Evolutionary conservation across 2,888 invertebrate species (phyloP).

Genomic region (Arrhopalites spinosus): DNA sequence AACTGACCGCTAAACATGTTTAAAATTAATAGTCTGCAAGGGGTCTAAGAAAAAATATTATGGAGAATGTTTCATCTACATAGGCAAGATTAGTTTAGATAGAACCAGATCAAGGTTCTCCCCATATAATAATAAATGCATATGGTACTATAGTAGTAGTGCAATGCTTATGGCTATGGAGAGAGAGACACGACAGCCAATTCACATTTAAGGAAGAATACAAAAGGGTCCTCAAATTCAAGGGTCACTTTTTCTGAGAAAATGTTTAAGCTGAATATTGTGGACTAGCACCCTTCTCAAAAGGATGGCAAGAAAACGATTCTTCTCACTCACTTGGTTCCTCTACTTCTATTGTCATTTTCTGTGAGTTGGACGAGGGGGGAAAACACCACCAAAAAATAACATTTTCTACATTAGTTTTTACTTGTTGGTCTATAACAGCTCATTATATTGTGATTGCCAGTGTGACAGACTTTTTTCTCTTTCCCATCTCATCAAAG

Average conservation of each 20-base stretch:
- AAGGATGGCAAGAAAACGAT: conserved; percentile 26
- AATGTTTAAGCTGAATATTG: conserved; percentile 37
- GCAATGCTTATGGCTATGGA: not conserved
- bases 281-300: conserved; percentile 45
- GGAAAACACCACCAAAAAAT: conserved; percentile 1
- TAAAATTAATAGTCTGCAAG: no score
- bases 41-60: no score
- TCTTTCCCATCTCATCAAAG: not conserved
- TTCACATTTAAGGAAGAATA: conserved; percentile 19
- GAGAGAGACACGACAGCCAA: conserved; percentile 16
- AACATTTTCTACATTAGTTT: not conserved
- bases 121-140: not conserved
- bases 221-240: conserved; percentile 43
- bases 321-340: conserved; percentile 35
- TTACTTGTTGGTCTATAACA: not conserved
- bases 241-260: conserved; percentile 52
- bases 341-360: conserved; percentile 40
- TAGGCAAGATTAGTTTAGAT: no score
- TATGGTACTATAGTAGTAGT: not conserved
- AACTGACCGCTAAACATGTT: no score
- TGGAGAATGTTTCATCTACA: no score
- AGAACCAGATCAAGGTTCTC: no score
- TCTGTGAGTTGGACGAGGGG: not conserved
- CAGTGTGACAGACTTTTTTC: not conserved
- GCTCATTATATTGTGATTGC: conserved; percentile 1